phyloP scores from a whole-genome alignment of 1,140 invertebrate genomes.

The Pseudoatta argentina region DNA sequence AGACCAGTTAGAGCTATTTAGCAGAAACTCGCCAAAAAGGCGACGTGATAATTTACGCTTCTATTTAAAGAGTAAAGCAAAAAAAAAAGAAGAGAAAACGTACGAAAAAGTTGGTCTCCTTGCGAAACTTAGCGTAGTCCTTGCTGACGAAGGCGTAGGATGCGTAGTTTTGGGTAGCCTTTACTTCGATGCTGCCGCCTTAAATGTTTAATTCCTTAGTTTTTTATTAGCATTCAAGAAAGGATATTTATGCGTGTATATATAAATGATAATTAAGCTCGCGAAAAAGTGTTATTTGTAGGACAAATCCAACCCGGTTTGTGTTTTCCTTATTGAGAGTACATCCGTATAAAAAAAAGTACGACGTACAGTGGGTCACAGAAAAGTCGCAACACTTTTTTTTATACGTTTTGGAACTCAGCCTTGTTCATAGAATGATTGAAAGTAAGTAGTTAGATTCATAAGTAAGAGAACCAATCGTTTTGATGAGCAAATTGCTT shows the following conservation, averaged over 20 bases:
- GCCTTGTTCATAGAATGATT: too few relatives aligned
- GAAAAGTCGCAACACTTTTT: too few relatives aligned
- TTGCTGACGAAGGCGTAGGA: slow-evolving; percentile 87
- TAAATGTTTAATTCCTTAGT: slow-evolving; percentile 71
- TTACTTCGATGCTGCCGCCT: slow-evolving; percentile 87
- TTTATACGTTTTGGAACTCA: too few relatives aligned
- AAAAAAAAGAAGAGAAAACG: slow-evolving; percentile 63
- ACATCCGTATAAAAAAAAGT: background rate
- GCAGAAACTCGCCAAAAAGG: background rate
- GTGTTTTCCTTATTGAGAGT: slow-evolving; percentile 50
- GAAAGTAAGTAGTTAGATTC: too few relatives aligned
- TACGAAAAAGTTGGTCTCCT: slow-evolving; percentile 85
- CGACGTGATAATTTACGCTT: background rate
- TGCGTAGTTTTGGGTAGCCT: slow-evolving; percentile 86
- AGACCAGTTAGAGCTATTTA: background rate
- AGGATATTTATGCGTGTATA: slow-evolving; percentile 45
- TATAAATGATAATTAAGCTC: slow-evolving; percentile 54
- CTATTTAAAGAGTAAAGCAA: background rate
- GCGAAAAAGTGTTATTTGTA: slow-evolving; percentile 40
- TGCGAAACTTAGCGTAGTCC: slow-evolving; percentile 87
- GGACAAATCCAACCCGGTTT: slow-evolving; percentile 26
- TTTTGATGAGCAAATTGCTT: too few relatives aligned
- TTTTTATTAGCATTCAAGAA: slow-evolving; percentile 64
- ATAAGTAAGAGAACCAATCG: too few relatives aligned
- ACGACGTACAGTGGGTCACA: too few relatives aligned